Evolutionary conservation across 2,113 vertebrate species (phyloP), one percentile per base, ranked within the genome.

Genomic region (Aptenodytes forsteri): DNA sequence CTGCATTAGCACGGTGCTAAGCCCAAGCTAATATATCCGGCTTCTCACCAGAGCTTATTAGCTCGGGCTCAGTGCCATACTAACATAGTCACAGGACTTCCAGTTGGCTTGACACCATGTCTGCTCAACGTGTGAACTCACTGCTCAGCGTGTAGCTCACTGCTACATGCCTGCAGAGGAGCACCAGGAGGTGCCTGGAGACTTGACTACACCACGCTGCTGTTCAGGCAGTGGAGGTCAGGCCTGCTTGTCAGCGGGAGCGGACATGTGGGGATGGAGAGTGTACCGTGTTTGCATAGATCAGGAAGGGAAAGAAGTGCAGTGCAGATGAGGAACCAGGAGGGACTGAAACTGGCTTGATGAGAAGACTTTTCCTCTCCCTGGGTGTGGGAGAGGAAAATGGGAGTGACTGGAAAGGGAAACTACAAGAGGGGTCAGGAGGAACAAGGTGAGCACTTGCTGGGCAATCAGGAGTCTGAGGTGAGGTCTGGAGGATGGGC

Each of bases 1-100:
- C 97, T 97, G 97, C 95, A 97, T 97, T 97, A 97, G 96, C 93
- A 96, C 10, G 6, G 97, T 93, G 97, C 95, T 97, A 97, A 97
- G 96, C 95, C 93, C 97, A 97, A 96, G 97, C 96, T 97, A 97
- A 97, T 97, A 97, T 97, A 97, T 97, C 97, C 97, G 96, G 97
- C 97, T 97, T 97, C 96, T 97, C 96, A 97, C 95, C 95, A 95
- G 75, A 95, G 95, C 97, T 97, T 97, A 97, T 95, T 97, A 97
- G 97, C 95, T 97, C 71, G 79, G 95, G 96, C 97, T 97, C 96
- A 94, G 54, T 96, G 97, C 97, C 97, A 97, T 16, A 66, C 97
- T 86, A 90, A 96, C 96, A 70, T 73, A 96, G 97, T 94, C 90
- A 83, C 90, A 96, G 92, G 82, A 80, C 95, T 83, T 93, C 78